These are phyloP conservation scores for Drosophila mulleri DNA, from an alignment of 2,888 invertebrate species.

Conservation along the genomic window DNA sequence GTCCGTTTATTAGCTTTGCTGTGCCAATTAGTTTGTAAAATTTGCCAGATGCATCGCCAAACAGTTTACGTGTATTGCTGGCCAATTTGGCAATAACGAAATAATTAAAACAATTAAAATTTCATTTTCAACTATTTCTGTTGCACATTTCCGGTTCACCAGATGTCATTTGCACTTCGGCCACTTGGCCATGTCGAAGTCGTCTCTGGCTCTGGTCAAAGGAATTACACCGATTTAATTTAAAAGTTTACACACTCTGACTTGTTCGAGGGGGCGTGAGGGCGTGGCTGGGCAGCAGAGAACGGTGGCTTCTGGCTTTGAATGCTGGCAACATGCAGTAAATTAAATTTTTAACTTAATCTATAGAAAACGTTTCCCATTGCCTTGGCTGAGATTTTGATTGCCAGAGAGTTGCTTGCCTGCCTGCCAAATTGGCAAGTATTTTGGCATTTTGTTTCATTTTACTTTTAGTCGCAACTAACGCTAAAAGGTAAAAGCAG, in stretches of 20 bases:
- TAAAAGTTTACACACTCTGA: conserved; percentile 58
- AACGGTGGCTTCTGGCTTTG: background rate
- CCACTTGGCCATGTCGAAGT: conserved; percentile 17
- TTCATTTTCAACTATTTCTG: conserved; percentile 62
- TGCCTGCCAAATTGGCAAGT: conserved; percentile 46
- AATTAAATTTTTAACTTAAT: conserved; percentile 75
- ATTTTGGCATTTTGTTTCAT: conserved; percentile 58
- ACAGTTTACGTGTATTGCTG: conserved; percentile 15
- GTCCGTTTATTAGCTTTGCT: conserved; percentile 5
- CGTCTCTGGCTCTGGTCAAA: conserved; percentile 41
- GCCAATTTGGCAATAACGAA: conserved; percentile 64
- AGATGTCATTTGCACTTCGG: conserved; percentile 52
- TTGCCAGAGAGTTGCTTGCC: conserved; percentile 31
- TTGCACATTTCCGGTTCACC: conserved; percentile 57
- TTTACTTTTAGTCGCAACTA: conserved; percentile 44
- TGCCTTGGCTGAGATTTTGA: conserved; percentile 51
- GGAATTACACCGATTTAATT: conserved; percentile 68
- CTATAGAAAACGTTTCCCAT: conserved; percentile 57
- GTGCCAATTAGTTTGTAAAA: conserved; percentile 15
- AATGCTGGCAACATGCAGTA: conserved; percentile 49
- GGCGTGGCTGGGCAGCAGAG: background rate
- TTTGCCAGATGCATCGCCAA: conserved; percentile 2
- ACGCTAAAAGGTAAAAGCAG: background rate
- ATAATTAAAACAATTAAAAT: conserved; percentile 71
- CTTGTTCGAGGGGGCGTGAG: background rate